These are phyloP conservation scores for Trochalopteron elliotii DNA, from an alignment of 2,113 vertebrate genomes.

Conservation along the genomic window DNA sequence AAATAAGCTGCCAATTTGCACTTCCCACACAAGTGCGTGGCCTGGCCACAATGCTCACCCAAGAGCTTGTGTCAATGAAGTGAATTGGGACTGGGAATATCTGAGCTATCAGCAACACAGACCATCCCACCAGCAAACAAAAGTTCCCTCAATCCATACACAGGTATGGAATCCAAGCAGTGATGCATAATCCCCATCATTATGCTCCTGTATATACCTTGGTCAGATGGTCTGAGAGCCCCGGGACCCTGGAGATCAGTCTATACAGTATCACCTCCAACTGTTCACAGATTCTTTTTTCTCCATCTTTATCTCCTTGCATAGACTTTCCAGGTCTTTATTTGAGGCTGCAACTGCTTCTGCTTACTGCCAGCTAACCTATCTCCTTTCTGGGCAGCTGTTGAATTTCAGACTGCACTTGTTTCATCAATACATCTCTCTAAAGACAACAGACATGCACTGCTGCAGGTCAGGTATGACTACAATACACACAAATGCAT, in stretches of 20 bases:
- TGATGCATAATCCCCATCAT: neutral
- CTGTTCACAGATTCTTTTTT: neutral
- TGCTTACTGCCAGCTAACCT: neutral
- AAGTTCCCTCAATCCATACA: neutral
- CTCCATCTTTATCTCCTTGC: neutral
- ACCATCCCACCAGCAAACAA: neutral
- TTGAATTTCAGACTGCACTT: neutral
- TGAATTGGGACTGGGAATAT: neutral
- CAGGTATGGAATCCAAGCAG: neutral
- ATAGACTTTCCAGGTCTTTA: neutral
- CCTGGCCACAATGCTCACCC: rapidly evolving
- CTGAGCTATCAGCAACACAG: neutral
- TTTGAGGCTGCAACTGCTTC: neutral
- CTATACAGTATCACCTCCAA: neutral
- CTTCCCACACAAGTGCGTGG: neutral
- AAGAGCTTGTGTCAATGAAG: neutral
- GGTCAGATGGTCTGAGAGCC: neutral
- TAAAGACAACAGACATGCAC: neutral
- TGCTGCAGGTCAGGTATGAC: neutral
- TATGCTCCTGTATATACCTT: neutral
- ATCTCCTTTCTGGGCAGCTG: neutral
- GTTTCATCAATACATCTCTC: neutral
- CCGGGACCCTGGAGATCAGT: rapidly evolving
- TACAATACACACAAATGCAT: neutral
- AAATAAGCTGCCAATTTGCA: neutral